Evolutionary conservation across 30 jellyfish, hydroid and myxozoan genomes (phyloP).

Genomic region (Rhopilema esculentum): DNA sequence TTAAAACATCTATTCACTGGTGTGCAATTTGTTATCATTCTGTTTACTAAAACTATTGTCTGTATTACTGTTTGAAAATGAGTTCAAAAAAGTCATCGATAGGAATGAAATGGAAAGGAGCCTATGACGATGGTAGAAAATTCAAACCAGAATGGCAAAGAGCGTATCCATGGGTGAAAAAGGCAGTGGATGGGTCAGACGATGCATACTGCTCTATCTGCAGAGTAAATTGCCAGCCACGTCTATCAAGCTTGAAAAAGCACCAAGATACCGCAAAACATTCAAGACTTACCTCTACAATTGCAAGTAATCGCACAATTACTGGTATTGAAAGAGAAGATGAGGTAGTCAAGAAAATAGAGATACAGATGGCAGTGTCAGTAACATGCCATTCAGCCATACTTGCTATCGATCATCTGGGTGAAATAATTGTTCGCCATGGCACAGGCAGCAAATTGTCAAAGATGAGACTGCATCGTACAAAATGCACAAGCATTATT

Average conservation of each 20-base stretch:
- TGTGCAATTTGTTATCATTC: background rate
- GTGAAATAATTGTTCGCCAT: constrained; percentile 60
- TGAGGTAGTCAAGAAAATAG: constrained; percentile 50
- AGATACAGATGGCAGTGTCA: constrained; percentile 63
- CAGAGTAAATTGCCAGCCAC: constrained; percentile 29
- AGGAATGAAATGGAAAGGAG: constrained; percentile 48
- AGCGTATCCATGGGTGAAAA: constrained; percentile 45
- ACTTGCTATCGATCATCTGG: constrained; percentile 61
- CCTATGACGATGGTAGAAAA: constrained; percentile 39
- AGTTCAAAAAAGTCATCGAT: constrained; percentile 1
- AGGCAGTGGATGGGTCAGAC: constrained; percentile 73
- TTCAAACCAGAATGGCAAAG: constrained; percentile 55
- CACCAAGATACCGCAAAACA: constrained; percentile 52
- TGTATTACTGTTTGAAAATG: constrained; percentile 5
- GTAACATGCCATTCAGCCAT: constrained; percentile 79
- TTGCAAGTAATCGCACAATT: background rate
- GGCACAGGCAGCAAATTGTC: constrained; percentile 64
- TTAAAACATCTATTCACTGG: background rate
- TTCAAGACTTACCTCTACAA: background rate
- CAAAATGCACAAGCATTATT: constrained; percentile 51
- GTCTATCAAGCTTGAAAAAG: constrained; percentile 19
- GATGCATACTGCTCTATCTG: constrained; percentile 59
- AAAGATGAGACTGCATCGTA: constrained; percentile 66
- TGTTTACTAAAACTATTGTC: background rate
- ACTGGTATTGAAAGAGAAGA: constrained; percentile 18